Evolutionary conservation across 2,888 invertebrate species (phyloP).

Genomic region (Margaritifera margaritifera): DNA sequence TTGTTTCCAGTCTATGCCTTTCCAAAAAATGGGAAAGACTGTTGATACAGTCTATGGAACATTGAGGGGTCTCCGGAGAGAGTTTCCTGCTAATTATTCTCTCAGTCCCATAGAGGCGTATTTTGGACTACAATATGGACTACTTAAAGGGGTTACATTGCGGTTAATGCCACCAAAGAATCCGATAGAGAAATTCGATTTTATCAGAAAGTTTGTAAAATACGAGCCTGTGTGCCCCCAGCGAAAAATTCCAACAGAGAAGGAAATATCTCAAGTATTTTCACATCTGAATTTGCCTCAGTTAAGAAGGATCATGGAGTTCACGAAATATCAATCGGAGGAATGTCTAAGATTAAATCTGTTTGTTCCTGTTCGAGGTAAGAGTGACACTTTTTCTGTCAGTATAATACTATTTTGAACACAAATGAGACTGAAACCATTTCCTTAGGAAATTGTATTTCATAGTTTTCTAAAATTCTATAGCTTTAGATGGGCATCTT

Average conservation of each 20-base stretch:
- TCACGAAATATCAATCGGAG: slow-evolving; percentile 92
- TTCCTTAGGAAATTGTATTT: too few species aligned
- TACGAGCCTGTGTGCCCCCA: slow-evolving; percentile 93
- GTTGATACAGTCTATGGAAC: slow-evolving; percentile 85
- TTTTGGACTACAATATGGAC: slow-evolving; percentile 92
- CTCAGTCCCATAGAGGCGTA: slow-evolving; percentile 85
- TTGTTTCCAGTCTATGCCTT: too few species aligned
- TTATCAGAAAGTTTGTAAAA: slow-evolving; percentile 78
- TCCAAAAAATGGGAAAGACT: too few species aligned
- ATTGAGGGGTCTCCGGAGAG: slow-evolving; percentile 79
- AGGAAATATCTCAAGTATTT: slow-evolving; percentile 81
- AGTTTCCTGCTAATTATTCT: slow-evolving; percentile 41
- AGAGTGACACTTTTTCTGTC: slow-evolving; percentile 66
- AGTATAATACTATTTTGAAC: too few species aligned
- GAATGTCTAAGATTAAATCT: slow-evolving; percentile 98
- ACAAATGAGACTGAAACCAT: too few species aligned
- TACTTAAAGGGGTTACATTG: slow-evolving; percentile 88
- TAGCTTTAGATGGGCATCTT: too few species aligned
- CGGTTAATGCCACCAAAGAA: slow-evolving; percentile 97
- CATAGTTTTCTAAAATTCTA: too few species aligned
- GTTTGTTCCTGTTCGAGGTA: slow-evolving; percentile 94
- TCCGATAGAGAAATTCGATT: slow-evolving; percentile 87
- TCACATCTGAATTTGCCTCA: slow-evolving; percentile 93
- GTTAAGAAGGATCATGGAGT: slow-evolving; percentile 81
- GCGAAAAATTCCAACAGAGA: slow-evolving; percentile 85